phyloP scores from a whole-genome alignment of 2,888 invertebrate genomes.

The Andrena chrysosceles region DNA sequence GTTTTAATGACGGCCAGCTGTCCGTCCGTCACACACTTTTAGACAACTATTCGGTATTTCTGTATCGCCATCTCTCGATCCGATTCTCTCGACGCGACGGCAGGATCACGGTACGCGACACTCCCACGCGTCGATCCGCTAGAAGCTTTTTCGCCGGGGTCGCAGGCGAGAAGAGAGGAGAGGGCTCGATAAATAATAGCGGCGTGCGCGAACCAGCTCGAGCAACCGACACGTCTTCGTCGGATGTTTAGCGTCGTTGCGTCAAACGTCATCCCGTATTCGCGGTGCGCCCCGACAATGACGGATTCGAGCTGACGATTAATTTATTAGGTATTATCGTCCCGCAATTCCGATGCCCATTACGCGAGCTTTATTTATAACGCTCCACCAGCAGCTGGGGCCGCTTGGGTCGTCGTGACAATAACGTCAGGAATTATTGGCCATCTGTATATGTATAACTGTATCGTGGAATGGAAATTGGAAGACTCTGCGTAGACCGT shows the following conservation, averaged over 20 bases:
- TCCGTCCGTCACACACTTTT: slow-evolving; percentile 83
- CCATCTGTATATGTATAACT: too few relatives aligned
- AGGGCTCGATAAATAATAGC: slow-evolving; percentile 44
- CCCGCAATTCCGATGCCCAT: not conserved
- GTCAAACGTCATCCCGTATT: slow-evolving; percentile 19
- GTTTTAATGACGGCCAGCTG: slow-evolving; percentile 85
- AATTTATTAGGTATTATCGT: slow-evolving; percentile 35
- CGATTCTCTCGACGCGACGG: slow-evolving; percentile 53
- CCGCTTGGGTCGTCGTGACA: too few relatives aligned
- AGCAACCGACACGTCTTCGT: not conserved
- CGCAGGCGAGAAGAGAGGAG: not conserved
- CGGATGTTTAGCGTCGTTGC: slow-evolving; percentile 21
- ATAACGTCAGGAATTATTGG: too few relatives aligned
- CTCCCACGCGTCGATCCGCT: slow-evolving; percentile 40
- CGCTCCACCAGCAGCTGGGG: too few relatives aligned
- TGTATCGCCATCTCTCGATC: slow-evolving; percentile 78
- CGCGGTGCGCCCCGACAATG: slow-evolving; percentile 23
- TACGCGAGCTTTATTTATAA: slow-evolving; percentile 32
- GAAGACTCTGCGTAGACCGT: slow-evolving; percentile 29
- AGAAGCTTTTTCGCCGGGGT: slow-evolving; percentile 4
- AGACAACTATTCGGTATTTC: slow-evolving; percentile 81
- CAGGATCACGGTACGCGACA: slow-evolving; percentile 29
- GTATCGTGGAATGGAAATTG: slow-evolving; percentile 45
- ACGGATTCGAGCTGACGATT: slow-evolving; percentile 32
- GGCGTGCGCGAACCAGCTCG: not conserved